Conservation (phyloP, 2,888 invertebrate genomes). For the Iphiclides podalirius region DNA sequence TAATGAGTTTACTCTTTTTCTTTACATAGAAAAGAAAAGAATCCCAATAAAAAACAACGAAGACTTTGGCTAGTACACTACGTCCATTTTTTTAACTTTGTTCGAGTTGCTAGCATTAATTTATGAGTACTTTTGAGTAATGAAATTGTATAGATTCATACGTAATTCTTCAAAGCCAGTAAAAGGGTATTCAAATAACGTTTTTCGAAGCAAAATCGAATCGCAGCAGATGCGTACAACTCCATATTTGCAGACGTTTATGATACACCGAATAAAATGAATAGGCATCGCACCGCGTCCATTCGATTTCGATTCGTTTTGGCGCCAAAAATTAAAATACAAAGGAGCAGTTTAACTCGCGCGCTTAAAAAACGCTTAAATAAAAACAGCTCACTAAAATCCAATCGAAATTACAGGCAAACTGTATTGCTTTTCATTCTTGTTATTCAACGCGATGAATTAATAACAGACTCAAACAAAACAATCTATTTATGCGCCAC, state of each 20-base stretch:
- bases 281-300: constrained; percentile 11
- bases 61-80: constrained; percentile 29
- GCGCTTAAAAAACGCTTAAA: constrained; percentile 34
- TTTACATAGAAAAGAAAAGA: constrained; percentile 49
- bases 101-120: too few species aligned
- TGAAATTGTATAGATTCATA: too few species aligned
- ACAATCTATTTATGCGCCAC: constrained; percentile 46
- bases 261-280: constrained; percentile 22
- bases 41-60: constrained; percentile 47
- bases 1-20: constrained; percentile 71
- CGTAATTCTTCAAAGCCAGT: too few species aligned
- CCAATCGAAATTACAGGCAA: constrained; percentile 57
- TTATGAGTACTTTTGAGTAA: too few species aligned
- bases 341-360: constrained; percentile 22
- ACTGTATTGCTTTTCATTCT: constrained; percentile 50
- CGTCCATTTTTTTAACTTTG: too few species aligned
- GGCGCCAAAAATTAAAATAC: constrained; percentile 13
- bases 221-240: constrained; percentile 13
- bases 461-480: constrained; percentile 59
- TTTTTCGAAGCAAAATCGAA: too few species aligned
- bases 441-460: constrained; percentile 52
- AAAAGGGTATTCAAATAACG: too few species aligned
- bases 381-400: constrained; percentile 50
- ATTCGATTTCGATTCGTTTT: constrained; percentile 23
- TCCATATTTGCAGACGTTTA: constrained; percentile 24